Evolutionary conservation across 2,797 vertebrate genomes (phyloP), one percentile per base, ranked within the genome.

Genomic region (Spondyliosoma cantharus): DNA sequence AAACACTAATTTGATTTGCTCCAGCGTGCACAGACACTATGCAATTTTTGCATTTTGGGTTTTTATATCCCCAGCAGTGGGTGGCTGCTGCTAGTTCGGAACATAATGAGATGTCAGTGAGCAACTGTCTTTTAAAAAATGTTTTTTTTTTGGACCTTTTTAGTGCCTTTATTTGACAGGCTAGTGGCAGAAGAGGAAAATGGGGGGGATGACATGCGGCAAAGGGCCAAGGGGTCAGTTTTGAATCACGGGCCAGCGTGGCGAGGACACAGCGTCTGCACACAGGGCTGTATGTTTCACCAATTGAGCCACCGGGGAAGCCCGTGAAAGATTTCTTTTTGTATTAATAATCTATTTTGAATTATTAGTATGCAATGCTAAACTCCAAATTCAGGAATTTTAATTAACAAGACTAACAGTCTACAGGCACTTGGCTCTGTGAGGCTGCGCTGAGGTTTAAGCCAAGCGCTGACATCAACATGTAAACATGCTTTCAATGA

Each of bases 1-100:
- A 27, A 65, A 46, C 19, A 60, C 42, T 49, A 53, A 74, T 77
- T 68, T 74, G 12, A 62, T 78, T 72, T 62, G 48, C 56, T 22
- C 12, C 46, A 27, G 24, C 46, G 42, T 46, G 20, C 25, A 5
- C 6, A 69, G 37, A 62, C 37, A 56, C 16, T 22, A 54, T 24
- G 50, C 8, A 68, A 68, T 37, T 50, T 29, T 60, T 60, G 50
- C 66, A 54, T 71, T 64, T 72, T 43, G 20, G 46, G 37, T 64
- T 42, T 42, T 58, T 24, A 48, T 45, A 22, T 20, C 66, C 43
- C 49, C 15, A 65, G 27, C 24, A 42, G 9, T 15, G 13, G 25
- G 24, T 14, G 29, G 2, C 22, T 19, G 22, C 27, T 22, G 27
- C 22, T 73, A 4, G 50, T 71, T 62, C 14, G 25, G 37, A 7